Evolutionary conservation across 2,797 vertebrate species (phyloP).

Genomic region (Enteromius trimaculatus): DNA sequence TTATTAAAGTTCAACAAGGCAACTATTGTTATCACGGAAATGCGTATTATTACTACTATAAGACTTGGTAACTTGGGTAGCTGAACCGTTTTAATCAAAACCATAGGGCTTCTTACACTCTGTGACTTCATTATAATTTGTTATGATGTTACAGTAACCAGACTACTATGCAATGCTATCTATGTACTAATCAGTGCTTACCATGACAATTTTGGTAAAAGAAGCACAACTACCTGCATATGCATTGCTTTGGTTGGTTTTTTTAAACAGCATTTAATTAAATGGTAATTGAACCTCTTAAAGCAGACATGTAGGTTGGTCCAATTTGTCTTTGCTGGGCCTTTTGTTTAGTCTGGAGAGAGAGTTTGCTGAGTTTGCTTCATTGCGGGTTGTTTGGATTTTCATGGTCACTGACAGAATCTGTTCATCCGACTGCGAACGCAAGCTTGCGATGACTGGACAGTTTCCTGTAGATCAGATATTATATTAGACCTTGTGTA

Average conservation of each 20-base stretch:
- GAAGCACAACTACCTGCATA: not conserved
- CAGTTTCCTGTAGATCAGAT: conserved; percentile 14
- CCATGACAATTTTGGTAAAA: not conserved
- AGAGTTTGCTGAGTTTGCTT: conserved; percentile 15
- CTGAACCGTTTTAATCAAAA: not conserved
- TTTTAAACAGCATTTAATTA: not conserved
- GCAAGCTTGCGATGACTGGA: conserved; percentile 7
- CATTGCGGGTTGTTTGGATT: not conserved
- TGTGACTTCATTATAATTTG: not conserved
- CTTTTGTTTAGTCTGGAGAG: conserved; percentile 3
- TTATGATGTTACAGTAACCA: not conserved
- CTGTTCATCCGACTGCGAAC: conserved; percentile 1
- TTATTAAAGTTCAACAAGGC: not conserved
- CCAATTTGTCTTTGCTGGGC: not conserved
- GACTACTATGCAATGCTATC: not conserved
- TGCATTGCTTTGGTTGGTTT: not conserved
- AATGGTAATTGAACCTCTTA: not conserved
- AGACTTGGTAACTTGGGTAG: not conserved
- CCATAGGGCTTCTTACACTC: not conserved
- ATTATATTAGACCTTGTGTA: not conserved
- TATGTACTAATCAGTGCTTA: not conserved
- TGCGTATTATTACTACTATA: not conserved
- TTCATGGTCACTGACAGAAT: conserved; percentile 9
- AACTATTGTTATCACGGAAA: not conserved
- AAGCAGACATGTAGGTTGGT: not conserved